Conservation (phyloP, 2,888 invertebrate genomes). For the Athalia cordata region DNA sequence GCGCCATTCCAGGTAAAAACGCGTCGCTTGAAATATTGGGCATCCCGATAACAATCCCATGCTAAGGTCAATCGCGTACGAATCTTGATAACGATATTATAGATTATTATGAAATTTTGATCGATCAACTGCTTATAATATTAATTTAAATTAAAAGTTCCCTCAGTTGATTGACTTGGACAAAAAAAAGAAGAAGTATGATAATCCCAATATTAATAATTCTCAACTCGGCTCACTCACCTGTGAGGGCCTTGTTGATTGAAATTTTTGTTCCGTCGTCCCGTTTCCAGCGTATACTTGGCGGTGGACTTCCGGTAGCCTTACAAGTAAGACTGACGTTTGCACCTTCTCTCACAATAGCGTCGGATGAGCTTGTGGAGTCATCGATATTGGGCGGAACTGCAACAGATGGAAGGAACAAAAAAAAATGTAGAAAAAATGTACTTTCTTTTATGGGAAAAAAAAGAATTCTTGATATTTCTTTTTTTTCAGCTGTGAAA, state of each 20-base stretch:
- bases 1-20: too few species aligned
- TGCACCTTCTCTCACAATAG: conserved; percentile 91
- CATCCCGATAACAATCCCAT: too few species aligned
- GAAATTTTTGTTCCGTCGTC: conserved; percentile 92
- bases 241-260: conserved; percentile 88
- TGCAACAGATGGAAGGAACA: conserved; percentile 73
- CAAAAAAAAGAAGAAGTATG: too few species aligned
- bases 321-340: conserved; percentile 92
- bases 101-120: too few species aligned
- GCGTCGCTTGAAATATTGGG: too few species aligned
- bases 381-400: conserved; percentile 96
- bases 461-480: conserved; percentile 3
- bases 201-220: too few species aligned
- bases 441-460: conserved; percentile 23
- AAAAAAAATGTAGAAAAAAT: conserved; percentile 35
- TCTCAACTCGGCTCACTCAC: conserved; percentile 73
- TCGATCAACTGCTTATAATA: too few species aligned
- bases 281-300: conserved; percentile 93
- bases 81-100: too few species aligned
- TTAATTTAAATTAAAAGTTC: too few species aligned
- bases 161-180: too few species aligned
- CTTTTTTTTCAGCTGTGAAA: too few species aligned
- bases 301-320: conserved; percentile 92
- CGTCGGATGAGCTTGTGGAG: conserved; percentile 92
- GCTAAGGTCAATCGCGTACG: too few species aligned